Percentiles rank a stretch among this genome's conserved stretches.
Evolutionary conservation across 2,113 vertebrate species (phyloP).

Genomic region (Lepus europaeus): DNA sequence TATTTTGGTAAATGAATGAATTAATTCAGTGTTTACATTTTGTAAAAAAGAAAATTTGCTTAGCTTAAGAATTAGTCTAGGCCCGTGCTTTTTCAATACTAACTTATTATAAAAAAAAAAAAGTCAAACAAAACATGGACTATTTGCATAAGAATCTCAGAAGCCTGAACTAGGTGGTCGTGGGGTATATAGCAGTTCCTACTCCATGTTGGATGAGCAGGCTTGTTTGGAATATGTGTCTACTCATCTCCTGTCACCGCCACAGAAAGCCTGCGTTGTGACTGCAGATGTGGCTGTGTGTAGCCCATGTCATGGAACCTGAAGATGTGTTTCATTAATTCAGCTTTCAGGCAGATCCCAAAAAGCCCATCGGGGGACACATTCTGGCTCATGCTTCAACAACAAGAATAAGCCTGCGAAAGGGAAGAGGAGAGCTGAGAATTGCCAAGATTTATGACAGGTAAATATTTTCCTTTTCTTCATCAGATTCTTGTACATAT

Average conservation of each 20-base stretch:
- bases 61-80: conserved; percentile 27
- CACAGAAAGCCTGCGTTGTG: background rate
- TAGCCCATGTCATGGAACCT: conserved; percentile 58
- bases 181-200: background rate
- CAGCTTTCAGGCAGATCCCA: conserved; percentile 98
- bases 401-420: conserved; percentile 96
- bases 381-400: conserved; percentile 99
- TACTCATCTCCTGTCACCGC: background rate
- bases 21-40: conserved; percentile 18
- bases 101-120: background rate
- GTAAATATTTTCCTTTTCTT: conserved; percentile 84
- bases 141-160: background rate
- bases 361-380: conserved; percentile 98
- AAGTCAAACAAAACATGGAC: conserved; percentile 5
- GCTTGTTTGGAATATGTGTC: background rate
- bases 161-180: background rate
- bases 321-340: conserved; percentile 74
- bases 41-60: conserved; percentile 22
- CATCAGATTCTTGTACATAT: background rate
- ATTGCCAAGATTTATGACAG: conserved; percentile 99
- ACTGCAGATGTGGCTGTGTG: conserved; percentile 2
- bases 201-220: background rate
- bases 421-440: conserved; percentile 96
- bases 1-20: conserved; percentile 29
- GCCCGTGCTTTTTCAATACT: conserved; percentile 9